phyloP scores from a whole-genome alignment of 1,140 invertebrate genomes.

The Dufourea novaeangliae region DNA sequence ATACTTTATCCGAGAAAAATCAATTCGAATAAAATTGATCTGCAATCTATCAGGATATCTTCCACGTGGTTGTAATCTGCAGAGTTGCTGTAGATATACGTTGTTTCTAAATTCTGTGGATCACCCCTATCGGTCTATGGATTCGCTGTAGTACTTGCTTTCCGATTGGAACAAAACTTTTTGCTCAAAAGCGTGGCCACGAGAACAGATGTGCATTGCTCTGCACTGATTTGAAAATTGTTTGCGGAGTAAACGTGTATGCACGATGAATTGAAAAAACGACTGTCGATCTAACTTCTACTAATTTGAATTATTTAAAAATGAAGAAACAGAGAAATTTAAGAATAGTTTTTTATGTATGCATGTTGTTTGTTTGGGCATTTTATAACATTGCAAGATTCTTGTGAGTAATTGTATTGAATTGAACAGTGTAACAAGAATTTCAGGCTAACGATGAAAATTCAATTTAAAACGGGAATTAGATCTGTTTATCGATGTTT shows the following conservation, averaged over 20 bases:
- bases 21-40: background rate
- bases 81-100: background rate
- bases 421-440: slow-evolving; percentile 6
- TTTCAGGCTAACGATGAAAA: slow-evolving; percentile 1
- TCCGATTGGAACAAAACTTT: background rate
- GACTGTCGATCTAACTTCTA: slow-evolving; percentile 8
- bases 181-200: background rate
- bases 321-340: background rate
- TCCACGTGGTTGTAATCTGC: slow-evolving; percentile 14
- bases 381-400: slow-evolving; percentile 37
- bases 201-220: background rate
- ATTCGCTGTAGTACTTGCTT: background rate
- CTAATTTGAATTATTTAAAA: slow-evolving; percentile 1
- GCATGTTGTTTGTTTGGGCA: slow-evolving; percentile 60
- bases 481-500: background rate
- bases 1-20: background rate
- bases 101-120: background rate
- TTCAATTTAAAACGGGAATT: background rate
- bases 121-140: background rate
- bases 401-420: background rate
- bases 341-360: slow-evolving; percentile 9
- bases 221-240: slow-evolving; percentile 26
- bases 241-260: slow-evolving; percentile 4
- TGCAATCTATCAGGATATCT: slow-evolving; percentile 6
- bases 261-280: slow-evolving; percentile 19